phyloP scores from a whole-genome alignment of 2,113 vertebrate species.

The Hippocampus abdominalis region DNA sequence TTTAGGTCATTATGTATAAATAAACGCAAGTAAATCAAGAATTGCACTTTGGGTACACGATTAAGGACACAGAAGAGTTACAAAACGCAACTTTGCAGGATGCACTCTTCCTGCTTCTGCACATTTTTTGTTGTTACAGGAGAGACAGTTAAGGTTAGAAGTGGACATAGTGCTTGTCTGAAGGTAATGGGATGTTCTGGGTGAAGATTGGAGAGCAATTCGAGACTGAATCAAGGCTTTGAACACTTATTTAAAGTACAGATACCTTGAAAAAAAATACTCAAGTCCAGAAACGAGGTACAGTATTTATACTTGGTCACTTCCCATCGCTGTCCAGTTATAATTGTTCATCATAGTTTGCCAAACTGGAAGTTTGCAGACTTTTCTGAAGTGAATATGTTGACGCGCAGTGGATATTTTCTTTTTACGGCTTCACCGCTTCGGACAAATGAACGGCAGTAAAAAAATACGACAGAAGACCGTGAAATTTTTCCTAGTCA shows the following conservation, averaged over 20 bases:
- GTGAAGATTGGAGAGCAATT: not conserved
- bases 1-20: not conserved
- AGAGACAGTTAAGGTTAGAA: not conserved
- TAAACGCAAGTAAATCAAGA: not conserved
- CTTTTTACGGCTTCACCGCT: conserved; percentile 1
- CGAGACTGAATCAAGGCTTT: conserved; percentile 3
- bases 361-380: not conserved
- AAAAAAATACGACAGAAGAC: conserved; percentile 16
- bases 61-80: not conserved
- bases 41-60: not conserved
- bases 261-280: not conserved
- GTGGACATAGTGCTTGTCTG: not conserved
- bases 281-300: too few relatives aligned
- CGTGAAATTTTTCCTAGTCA: conserved; percentile 28
- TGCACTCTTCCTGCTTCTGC: not conserved
- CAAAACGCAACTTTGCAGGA: conserved; percentile 3
- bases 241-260: not conserved
- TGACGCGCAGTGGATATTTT: not conserved
- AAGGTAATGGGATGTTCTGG: not conserved
- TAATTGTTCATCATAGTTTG: not conserved
- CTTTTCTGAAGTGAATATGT: not conserved
- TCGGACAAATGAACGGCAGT: conserved; percentile 2
- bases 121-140: not conserved
- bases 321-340: too few relatives aligned
- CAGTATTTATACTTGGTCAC: not conserved